These are phyloP conservation scores for Canis aureus DNA, from an alignment of 2,113 vertebrate genomes.

Conservation along the genomic window DNA sequence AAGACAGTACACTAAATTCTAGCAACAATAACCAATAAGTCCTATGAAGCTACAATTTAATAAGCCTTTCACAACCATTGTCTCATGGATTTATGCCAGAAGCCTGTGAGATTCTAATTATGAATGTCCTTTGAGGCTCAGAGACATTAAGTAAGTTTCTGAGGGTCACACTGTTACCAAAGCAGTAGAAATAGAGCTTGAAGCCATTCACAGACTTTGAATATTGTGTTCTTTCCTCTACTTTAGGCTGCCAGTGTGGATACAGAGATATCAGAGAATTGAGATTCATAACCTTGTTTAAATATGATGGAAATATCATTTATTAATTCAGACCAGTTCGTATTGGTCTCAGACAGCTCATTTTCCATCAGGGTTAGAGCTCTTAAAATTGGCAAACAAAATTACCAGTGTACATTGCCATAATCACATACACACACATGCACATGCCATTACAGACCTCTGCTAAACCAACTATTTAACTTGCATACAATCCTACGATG, in stretches of 20 bases:
- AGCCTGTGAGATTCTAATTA: neutral
- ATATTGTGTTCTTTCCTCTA: fast-evolving
- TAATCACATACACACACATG: neutral
- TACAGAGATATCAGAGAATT: fast-evolving
- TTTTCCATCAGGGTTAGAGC: neutral
- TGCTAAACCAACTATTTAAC: neutral
- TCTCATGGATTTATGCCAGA: neutral
- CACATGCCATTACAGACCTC: fast-evolving
- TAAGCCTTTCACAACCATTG: neutral
- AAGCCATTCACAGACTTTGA: neutral
- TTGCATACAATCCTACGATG: neutral
- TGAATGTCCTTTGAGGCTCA: neutral
- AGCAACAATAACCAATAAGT: neutral
- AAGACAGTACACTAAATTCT: neutral
- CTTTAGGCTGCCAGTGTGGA: neutral
- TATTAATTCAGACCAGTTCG: neutral
- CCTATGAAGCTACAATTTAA: neutral
- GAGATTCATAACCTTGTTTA: neutral
- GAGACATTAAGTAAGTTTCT: neutral
- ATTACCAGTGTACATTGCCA: fast-evolving
- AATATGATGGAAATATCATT: neutral
- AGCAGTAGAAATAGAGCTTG: neutral
- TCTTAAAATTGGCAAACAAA: neutral
- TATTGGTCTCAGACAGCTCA: neutral
- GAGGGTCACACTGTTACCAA: neutral